These are phyloP conservation scores for Eira barbara DNA, from an alignment of 2,113 vertebrate species.

Conservation along the genomic window DNA sequence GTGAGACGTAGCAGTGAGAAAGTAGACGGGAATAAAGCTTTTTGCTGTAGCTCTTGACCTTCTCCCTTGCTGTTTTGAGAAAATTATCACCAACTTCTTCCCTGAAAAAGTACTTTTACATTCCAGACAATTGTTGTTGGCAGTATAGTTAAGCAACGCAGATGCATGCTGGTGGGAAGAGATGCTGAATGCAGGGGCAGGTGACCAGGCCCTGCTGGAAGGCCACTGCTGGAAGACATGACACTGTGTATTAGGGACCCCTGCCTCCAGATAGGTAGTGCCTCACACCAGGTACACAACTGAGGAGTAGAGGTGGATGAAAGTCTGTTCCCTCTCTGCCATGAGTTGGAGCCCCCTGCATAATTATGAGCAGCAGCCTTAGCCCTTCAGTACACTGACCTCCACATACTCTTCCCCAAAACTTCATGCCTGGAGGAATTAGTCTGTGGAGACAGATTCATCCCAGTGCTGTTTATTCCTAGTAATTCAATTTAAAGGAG, in stretches of 20 bases:
- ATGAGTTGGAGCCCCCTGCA: not conserved
- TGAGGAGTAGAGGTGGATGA: not conserved
- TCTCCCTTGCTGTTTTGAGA: not conserved
- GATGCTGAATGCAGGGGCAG: not conserved
- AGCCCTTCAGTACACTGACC: not conserved
- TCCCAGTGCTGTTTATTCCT: not conserved
- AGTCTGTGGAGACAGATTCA: not conserved
- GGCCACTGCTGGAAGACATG: not conserved
- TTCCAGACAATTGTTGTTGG: not conserved
- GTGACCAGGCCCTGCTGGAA: not conserved
- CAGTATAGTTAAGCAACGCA: not conserved
- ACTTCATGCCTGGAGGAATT: not conserved
- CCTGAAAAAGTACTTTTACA: not conserved
- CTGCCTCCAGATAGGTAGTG: not conserved
- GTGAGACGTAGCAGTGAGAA: not conserved
- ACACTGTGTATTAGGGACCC: not conserved
- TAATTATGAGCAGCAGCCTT: not conserved
- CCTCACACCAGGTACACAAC: not conserved
- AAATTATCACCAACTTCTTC: not conserved
- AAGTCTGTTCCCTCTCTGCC: accelerated
- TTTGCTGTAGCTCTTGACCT: not conserved
- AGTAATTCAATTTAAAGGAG: not conserved
- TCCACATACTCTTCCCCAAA: not conserved
- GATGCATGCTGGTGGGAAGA: not conserved
- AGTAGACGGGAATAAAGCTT: not conserved